Conservation (phyloP, 2,797 vertebrate genomes). For the Tiaroga cobitis region DNA sequence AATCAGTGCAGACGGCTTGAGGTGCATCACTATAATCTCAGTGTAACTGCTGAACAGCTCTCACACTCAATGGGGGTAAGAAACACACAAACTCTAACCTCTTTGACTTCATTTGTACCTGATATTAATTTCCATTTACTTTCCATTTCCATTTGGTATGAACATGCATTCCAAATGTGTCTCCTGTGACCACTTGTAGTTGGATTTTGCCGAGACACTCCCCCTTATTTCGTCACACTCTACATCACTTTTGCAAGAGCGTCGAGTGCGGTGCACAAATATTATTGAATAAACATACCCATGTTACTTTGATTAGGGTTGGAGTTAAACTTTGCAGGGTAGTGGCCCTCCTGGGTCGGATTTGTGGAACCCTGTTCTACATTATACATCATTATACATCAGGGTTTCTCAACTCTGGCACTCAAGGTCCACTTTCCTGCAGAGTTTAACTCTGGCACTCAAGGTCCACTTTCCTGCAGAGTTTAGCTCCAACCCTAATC, state of each 20-base stretch:
- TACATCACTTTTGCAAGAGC: neutral
- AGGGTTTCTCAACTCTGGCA: too few relatives aligned
- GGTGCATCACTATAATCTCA: constrained; percentile 96
- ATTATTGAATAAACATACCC: neutral
- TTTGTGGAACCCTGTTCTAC: too few relatives aligned
- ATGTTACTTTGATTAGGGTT: neutral
- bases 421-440: too few relatives aligned
- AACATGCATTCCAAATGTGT: neutral
- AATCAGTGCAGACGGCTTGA: constrained; percentile 93
- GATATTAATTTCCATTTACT: neutral
- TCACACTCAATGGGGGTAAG: constrained; percentile 97
- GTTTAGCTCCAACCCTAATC: too few relatives aligned
- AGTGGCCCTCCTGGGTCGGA: too few relatives aligned
- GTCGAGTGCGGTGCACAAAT: neutral
- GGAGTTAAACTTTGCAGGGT: too few relatives aligned
- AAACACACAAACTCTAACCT: neutral
- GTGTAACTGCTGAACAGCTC: constrained; percentile 92
- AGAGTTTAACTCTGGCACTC: too few relatives aligned
- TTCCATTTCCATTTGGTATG: neutral
- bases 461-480: too few relatives aligned
- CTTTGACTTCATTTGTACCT: neutral
- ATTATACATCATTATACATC: too few relatives aligned
- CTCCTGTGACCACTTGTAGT: neutral
- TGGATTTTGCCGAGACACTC: too few relatives aligned
- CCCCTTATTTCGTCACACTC: neutral